Conservation (phyloP, 2,113 vertebrate species). For the Paedocypris sp. region DNA sequence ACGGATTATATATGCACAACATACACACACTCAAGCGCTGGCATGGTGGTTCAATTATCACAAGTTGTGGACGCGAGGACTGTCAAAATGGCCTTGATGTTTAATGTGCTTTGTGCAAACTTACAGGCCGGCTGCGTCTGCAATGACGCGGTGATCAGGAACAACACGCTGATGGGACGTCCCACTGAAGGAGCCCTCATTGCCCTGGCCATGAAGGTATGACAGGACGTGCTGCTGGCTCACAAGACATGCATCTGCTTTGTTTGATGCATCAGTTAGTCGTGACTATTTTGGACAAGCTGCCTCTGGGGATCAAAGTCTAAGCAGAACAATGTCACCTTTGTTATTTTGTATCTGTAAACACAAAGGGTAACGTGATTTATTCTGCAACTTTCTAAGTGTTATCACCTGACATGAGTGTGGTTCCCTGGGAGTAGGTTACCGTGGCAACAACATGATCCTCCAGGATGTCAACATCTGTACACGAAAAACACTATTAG, state of each 20-base stretch:
- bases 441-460: slow-evolving; percentile 7
- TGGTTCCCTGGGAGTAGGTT: background rate
- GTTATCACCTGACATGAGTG: background rate
- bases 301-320: too few species aligned
- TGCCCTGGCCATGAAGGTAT: slow-evolving; percentile 93
- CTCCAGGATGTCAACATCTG: background rate
- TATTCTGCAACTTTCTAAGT: background rate
- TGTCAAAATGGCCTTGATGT: too few species aligned
- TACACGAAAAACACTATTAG: background rate
- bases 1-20: too few species aligned
- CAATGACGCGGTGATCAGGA: slow-evolving; percentile 90
- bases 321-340: too few species aligned
- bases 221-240: background rate
- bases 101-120: slow-evolving; percentile 14
- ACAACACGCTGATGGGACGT: slow-evolving; percentile 79
- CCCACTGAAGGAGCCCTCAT: slow-evolving; percentile 93
- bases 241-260: background rate
- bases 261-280: too few species aligned
- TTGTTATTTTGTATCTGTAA: too few species aligned
- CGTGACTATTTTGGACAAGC: too few species aligned
- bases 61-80: too few species aligned
- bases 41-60: too few species aligned
- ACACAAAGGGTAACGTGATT: too few species aligned
- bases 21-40: too few species aligned
- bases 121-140: slow-evolving; percentile 84